phyloP scores from a whole-genome alignment of 2,888 invertebrate species.

The Eucera pruinosa region DNA sequence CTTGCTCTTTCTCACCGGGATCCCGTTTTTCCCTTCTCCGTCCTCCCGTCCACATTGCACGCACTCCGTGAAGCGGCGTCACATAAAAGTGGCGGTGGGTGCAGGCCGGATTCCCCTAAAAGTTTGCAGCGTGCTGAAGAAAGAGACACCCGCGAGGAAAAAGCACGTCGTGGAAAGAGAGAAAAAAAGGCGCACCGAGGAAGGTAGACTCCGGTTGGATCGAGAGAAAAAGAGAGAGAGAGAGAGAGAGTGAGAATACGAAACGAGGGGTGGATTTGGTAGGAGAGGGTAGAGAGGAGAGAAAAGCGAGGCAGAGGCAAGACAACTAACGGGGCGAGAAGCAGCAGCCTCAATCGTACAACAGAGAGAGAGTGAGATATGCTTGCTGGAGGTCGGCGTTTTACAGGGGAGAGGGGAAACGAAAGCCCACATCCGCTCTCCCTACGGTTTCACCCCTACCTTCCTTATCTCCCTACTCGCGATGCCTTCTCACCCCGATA shows the following conservation, averaged over 20 bases:
- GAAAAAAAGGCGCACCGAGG: slow-evolving; percentile 20
- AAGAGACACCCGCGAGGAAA: slow-evolving; percentile 61
- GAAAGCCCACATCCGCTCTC: slow-evolving; percentile 60
- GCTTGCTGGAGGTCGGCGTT: slow-evolving; percentile 34
- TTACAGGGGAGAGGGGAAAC: slow-evolving; percentile 51
- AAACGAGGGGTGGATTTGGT: slow-evolving; percentile 54
- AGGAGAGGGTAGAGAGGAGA: slow-evolving; percentile 32
- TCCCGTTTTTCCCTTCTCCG: slow-evolving; percentile 48
- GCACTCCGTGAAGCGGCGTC: slow-evolving; percentile 60
- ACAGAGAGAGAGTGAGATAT: slow-evolving; percentile 35
- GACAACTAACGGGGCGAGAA: slow-evolving; percentile 66
- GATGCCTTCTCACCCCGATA: slow-evolving; percentile 67
- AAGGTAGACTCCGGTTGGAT: slow-evolving; percentile 3
- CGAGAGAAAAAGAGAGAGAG: too few relatives aligned
- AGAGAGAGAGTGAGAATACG: background rate
- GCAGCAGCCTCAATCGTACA: slow-evolving; percentile 61
- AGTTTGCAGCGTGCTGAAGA: slow-evolving; percentile 66
- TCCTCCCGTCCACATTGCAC: slow-evolving; percentile 53
- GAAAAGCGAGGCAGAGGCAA: slow-evolving; percentile 59
- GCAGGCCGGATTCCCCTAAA: slow-evolving; percentile 65
- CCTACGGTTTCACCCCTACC: slow-evolving; percentile 71
- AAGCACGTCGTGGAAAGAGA: slow-evolving; percentile 51
- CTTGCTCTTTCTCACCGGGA: slow-evolving; percentile 18
- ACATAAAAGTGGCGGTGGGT: slow-evolving; percentile 67
- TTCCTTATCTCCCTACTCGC: slow-evolving; percentile 75